A percentile compares a stretch with the other conserved stretches of the same genome.
These are phyloP conservation scores for Cantharis flavilabris DNA, from an alignment of 2,888 invertebrate genomes.

Conservation along the genomic window DNA sequence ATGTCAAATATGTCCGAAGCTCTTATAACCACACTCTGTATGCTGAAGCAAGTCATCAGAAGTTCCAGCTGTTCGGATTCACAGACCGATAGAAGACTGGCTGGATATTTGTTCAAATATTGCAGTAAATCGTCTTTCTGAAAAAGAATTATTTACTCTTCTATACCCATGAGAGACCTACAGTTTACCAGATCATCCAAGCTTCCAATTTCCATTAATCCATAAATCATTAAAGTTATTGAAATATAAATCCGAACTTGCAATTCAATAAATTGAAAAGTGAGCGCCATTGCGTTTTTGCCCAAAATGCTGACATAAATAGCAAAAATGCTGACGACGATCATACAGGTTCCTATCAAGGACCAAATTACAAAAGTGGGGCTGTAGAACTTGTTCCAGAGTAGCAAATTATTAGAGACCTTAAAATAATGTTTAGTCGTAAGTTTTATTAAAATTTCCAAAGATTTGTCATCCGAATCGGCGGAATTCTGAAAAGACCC, in stretches of 20 bases:
- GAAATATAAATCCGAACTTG: not conserved
- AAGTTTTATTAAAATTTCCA: not conserved
- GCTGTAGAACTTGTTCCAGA: not conserved
- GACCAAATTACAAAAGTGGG: not conserved
- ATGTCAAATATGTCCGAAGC: conserved; percentile 4
- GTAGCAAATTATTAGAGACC: not conserved
- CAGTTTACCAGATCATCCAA: not conserved
- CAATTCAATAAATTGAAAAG: not conserved
- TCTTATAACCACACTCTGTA: not conserved
- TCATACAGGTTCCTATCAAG: not conserved
- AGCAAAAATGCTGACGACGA: not conserved
- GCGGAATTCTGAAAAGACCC: not conserved
- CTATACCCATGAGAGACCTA: too few species aligned
- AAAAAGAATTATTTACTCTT: not conserved
- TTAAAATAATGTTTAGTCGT: not conserved
- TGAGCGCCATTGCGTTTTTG: not conserved
- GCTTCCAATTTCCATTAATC: not conserved
- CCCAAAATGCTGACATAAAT: not conserved
- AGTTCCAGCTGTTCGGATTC: not conserved
- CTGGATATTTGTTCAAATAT: not conserved
- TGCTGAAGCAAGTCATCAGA: not conserved
- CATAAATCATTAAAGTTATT: not conserved
- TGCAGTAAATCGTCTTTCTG: not conserved
- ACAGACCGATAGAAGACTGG: not conserved
- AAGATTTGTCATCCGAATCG: not conserved